Conservation (phyloP, 2,113 vertebrate species). For the Aplodontia rufa region DNA sequence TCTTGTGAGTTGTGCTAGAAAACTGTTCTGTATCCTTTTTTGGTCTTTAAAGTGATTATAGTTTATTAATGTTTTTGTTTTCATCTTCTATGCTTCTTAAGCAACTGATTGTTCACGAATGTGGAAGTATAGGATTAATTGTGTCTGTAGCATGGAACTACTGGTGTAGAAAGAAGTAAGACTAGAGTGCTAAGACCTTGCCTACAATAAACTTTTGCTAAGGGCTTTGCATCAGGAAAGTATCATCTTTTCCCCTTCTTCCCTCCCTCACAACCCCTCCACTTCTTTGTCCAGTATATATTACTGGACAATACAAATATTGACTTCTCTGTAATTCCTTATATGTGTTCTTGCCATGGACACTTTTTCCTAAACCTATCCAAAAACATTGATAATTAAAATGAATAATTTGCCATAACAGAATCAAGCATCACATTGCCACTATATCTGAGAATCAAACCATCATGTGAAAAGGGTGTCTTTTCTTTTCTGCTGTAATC, state of each 20-base stretch:
- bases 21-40: not conserved
- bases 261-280: not conserved
- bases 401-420: conserved; percentile 10
- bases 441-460: not conserved
- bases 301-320: not conserved
- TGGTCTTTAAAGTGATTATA: not conserved
- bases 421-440: not conserved
- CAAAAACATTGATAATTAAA: conserved; percentile 13
- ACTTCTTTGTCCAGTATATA: not conserved
- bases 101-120: conserved; percentile 36
- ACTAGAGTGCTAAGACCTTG: not conserved
- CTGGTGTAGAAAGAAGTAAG: not conserved
- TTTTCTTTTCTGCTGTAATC: conserved; percentile 36
- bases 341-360: not conserved
- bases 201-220: conserved; percentile 13
- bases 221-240: not conserved
- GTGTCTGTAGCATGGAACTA: not conserved
- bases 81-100: conserved; percentile 24
- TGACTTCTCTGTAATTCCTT: not conserved
- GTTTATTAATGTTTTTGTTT: conserved; percentile 39
- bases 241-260: not conserved
- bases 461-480: not conserved
- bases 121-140: not conserved
- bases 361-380: not conserved
- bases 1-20: not conserved